phyloP scores from a whole-genome alignment of 2,888 invertebrate genomes.

The Subacronicta megacephala region DNA sequence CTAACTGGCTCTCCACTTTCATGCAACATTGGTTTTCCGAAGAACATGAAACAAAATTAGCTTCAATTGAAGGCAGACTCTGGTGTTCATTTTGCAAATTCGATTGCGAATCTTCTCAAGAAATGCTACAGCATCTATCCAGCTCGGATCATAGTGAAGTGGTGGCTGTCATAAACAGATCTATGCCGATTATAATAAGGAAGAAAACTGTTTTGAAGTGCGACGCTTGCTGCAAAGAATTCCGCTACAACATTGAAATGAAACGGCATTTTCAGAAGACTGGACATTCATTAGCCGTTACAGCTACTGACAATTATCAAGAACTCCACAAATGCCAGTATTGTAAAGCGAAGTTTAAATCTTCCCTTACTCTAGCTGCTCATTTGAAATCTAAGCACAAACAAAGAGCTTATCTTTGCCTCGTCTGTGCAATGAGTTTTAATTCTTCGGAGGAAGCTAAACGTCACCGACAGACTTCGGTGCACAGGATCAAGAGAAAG shows the following conservation, averaged over 20 bases:
- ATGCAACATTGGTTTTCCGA: conserved; percentile 93
- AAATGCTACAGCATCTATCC: conserved; percentile 92
- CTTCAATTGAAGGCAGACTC: conserved; percentile 89
- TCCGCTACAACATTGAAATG: conserved; percentile 93
- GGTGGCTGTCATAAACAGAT: conserved; percentile 93
- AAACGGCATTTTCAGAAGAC: conserved; percentile 89
- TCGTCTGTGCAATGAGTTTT: conserved; percentile 92
- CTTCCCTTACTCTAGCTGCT: conserved; percentile 91
- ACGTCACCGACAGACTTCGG: conserved; percentile 91
- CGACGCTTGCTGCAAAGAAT: conserved; percentile 91
- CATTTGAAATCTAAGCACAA: conserved; percentile 91
- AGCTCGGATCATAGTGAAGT: conserved; percentile 92
- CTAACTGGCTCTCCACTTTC: conserved; percentile 93
- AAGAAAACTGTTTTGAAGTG: conserved; percentile 91
- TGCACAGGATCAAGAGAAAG: conserved; percentile 91
- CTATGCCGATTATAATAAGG: conserved; percentile 94
- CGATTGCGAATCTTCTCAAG: conserved; percentile 90
- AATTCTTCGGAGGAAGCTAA: conserved; percentile 90
- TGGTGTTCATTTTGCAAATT: conserved; percentile 94
- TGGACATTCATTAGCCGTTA: conserved; percentile 84
- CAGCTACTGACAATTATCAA: conserved; percentile 91
- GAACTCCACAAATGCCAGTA: conserved; percentile 90
- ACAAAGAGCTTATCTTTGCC: conserved; percentile 91
- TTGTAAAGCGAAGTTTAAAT: conserved; percentile 90
- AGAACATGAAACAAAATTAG: conserved; percentile 88